Conservation (phyloP, 2,113 vertebrate genomes). For the Rhabdornis inornatus region DNA sequence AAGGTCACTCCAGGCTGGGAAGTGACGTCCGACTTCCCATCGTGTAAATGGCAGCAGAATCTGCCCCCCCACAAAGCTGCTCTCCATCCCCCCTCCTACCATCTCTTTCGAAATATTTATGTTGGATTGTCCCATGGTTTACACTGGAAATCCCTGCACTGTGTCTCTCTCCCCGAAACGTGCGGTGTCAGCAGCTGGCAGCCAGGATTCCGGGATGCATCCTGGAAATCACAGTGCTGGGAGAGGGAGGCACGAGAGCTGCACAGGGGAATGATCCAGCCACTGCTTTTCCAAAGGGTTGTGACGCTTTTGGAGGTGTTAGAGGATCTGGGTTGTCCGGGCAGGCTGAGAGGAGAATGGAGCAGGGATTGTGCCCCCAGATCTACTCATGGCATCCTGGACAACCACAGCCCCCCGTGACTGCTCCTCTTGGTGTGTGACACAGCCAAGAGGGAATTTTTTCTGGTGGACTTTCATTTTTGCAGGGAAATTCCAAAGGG, state of each 20-base stretch:
- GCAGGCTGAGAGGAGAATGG: not conserved
- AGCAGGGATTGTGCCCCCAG: not conserved
- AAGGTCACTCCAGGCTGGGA: conserved; percentile 7
- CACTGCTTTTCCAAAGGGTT: not conserved
- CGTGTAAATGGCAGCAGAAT: not conserved
- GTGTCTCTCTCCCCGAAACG: not conserved
- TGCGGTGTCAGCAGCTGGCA: conserved; percentile 34
- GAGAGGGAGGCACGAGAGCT: not conserved
- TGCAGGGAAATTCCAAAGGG: conserved; percentile 20
- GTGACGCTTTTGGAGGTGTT: not conserved
- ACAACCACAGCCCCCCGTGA: accelerated
- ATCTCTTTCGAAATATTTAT: conserved; percentile 36
- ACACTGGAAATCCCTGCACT: not conserved
- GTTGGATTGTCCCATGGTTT: conserved; percentile 17
- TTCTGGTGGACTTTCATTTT: not conserved
- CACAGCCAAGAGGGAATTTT: not conserved
- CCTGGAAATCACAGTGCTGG: not conserved
- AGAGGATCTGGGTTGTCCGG: accelerated
- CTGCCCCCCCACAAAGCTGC: not conserved
- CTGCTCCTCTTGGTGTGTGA: not conserved
- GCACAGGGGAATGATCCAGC: accelerated
- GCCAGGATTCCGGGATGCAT: not conserved
- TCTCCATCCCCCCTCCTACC: not conserved
- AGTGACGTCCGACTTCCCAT: not conserved
- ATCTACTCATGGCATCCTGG: accelerated